phyloP scores from a whole-genome alignment of 2,797 vertebrate genomes.

The Muscicapa comitata region DNA sequence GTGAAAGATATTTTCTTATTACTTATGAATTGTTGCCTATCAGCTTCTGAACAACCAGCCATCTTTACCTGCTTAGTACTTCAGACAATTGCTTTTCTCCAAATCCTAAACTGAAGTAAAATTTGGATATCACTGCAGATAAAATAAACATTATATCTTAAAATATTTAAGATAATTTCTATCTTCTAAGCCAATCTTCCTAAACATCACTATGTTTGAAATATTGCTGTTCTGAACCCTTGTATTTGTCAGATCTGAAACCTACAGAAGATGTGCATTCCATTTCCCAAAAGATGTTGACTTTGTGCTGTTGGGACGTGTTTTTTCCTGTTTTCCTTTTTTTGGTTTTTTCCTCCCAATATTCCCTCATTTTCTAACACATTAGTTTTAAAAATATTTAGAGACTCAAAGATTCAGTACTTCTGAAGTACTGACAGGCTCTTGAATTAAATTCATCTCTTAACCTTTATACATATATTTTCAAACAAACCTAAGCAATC shows the following conservation, averaged over 20 bases:
- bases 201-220: not conserved
- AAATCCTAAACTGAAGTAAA: not conserved
- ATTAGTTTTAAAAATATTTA: not conserved
- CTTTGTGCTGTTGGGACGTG: not conserved
- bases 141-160: not conserved
- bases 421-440: not conserved
- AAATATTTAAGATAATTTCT: not conserved
- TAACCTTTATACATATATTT: not conserved
- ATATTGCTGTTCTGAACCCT: not conserved
- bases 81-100: not conserved
- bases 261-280: not conserved
- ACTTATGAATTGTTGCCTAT: not conserved
- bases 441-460: not conserved
- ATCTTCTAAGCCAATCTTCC: not conserved
- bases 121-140: not conserved
- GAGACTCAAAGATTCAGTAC: not conserved
- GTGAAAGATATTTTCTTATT: not conserved
- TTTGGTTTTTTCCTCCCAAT: not conserved
- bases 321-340: not conserved
- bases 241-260: not conserved
- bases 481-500: not conserved
- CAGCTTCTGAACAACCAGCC: not conserved
- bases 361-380: not conserved
- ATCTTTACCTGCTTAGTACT: not conserved
- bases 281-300: not conserved